phyloP scores from a whole-genome alignment of 2,797 vertebrate species.

The Ambastaia sidthimunki region DNA sequence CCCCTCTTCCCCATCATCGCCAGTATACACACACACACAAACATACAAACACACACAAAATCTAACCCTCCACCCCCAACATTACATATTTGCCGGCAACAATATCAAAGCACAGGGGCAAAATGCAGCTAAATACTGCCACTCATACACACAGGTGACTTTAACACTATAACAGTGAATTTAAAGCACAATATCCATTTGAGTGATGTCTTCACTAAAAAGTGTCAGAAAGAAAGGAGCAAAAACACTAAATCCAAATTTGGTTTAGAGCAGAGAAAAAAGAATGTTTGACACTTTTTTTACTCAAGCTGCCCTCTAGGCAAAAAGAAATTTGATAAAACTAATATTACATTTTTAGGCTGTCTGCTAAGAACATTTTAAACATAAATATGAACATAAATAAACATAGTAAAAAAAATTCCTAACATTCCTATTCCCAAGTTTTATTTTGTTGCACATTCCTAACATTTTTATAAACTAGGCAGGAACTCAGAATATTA shows the following conservation, averaged over 20 bases:
- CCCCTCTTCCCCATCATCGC: slow-evolving; percentile 65
- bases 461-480: background rate
- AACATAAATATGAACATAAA: slow-evolving; percentile 1
- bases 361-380: too few species aligned
- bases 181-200: slow-evolving; percentile 36
- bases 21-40: slow-evolving; percentile 49
- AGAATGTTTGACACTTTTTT: background rate
- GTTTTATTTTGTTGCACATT: background rate
- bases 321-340: too few species aligned
- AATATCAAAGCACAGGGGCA: slow-evolving; percentile 62
- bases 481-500: background rate
- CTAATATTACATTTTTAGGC: too few species aligned
- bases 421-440: background rate
- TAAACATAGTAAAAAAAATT: background rate
- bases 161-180: slow-evolving; percentile 32
- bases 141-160: slow-evolving; percentile 57
- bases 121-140: slow-evolving; percentile 55
- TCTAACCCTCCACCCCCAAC: slow-evolving; percentile 61
- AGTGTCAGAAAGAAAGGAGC: background rate
- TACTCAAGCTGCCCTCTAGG: background rate
- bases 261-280: background rate
- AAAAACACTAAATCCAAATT: background rate
- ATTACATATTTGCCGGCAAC: slow-evolving; percentile 63
- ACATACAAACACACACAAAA: slow-evolving; percentile 57
- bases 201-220: slow-evolving; percentile 1